phyloP scores from a whole-genome alignment of 1,140 invertebrate genomes.

The Chironomus tepperi region DNA sequence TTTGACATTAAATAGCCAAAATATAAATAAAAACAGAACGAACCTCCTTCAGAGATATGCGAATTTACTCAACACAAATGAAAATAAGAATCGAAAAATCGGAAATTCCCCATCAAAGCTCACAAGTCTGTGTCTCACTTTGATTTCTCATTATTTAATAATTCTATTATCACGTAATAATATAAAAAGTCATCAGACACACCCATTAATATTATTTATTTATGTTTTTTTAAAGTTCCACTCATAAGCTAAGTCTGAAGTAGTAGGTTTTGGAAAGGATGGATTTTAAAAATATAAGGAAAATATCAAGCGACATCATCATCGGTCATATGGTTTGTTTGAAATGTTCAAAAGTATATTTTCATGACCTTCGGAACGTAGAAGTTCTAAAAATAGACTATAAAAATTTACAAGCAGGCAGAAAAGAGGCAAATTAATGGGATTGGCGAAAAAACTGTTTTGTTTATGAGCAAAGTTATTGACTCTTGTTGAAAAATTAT shows the following conservation, averaged over 20 bases:
- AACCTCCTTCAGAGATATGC: neutral
- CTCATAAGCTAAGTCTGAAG: neutral
- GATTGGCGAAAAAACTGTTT: neutral
- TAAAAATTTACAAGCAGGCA: neutral
- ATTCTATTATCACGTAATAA: neutral
- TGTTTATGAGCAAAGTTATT: neutral
- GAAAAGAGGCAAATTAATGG: neutral
- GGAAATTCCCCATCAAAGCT: neutral
- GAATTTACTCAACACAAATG: neutral
- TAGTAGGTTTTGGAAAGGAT: neutral
- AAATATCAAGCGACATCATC: too few species aligned
- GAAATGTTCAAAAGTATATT: neutral
- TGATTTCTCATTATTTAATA: neutral
- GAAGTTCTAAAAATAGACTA: constrained; percentile 1
- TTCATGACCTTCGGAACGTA: neutral
- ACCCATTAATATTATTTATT: neutral
- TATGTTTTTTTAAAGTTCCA: neutral
- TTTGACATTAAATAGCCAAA: too few species aligned
- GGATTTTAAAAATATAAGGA: neutral
- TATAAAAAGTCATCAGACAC: neutral
- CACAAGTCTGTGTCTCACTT: neutral
- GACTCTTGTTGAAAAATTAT: neutral
- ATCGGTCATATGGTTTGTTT: neutral
- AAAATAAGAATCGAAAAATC: neutral
- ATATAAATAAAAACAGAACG: neutral